phyloP scores from a whole-genome alignment of 2,888 invertebrate genomes.

The Dryobota labecula region DNA sequence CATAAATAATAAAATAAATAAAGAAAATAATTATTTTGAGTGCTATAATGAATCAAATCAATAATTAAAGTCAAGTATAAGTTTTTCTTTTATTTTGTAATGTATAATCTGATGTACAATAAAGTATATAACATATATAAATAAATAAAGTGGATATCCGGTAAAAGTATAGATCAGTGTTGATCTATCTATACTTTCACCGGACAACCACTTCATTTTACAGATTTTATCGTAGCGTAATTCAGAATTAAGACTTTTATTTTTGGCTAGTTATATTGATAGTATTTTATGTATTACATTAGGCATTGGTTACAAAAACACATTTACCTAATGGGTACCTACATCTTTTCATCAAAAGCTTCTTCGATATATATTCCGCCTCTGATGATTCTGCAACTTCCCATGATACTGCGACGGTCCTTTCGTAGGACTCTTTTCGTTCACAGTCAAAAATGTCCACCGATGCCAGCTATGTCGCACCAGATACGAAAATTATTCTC shows the following conservation, averaged over 20 bases:
- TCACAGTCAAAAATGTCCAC: not conserved
- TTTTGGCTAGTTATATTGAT: not conserved
- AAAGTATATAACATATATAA: no score
- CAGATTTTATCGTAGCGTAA: slow-evolving; percentile 1
- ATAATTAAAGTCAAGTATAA: no score
- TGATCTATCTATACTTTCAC: not conserved
- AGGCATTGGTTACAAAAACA: not conserved
- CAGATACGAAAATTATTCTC: no score
- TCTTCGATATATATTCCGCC: not conserved
- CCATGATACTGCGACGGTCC: not conserved
- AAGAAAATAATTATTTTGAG: not conserved
- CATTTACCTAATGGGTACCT: not conserved
- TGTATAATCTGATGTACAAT: no score
- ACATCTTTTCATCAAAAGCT: not conserved
- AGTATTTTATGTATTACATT: not conserved
- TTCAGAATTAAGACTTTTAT: not conserved
- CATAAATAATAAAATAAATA: no score
- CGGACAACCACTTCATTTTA: not conserved
- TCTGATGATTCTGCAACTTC: not conserved
- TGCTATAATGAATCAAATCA: not conserved
- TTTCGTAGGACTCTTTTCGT: not conserved
- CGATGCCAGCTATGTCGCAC: not conserved
- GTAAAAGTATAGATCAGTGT: no score
- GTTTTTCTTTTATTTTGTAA: no score
- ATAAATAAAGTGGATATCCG: no score